phyloP scores from a whole-genome alignment of 2,797 vertebrate genomes.

The Karalla daura region DNA sequence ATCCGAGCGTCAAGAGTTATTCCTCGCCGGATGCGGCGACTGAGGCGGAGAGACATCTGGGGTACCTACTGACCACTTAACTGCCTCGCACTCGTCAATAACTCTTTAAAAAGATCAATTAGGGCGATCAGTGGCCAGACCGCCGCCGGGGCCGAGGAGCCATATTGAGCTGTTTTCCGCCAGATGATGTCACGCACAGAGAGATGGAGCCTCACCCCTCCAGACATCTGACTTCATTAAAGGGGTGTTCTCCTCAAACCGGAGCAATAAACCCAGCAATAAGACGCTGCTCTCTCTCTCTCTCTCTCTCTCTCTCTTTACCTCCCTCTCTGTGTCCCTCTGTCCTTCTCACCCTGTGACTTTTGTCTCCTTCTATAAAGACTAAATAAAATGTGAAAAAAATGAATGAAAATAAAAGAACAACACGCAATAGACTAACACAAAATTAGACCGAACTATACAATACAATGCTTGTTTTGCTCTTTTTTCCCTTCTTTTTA shows the following conservation, averaged over 20 bases:
- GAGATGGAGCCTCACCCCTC: constrained; percentile 44
- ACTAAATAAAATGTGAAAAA: too few relatives aligned
- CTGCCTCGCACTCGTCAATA: constrained; percentile 68
- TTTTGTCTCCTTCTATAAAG: too few relatives aligned
- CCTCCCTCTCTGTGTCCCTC: constrained; percentile 8
- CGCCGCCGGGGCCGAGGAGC: constrained; percentile 51
- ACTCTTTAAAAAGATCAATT: constrained; percentile 79
- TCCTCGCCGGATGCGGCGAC: constrained; percentile 34
- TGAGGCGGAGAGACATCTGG: constrained; percentile 40
- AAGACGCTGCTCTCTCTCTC: constrained; percentile 35
- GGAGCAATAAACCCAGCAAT: constrained; percentile 52
- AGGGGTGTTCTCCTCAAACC: constrained; percentile 53
- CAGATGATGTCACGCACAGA: constrained; percentile 62
- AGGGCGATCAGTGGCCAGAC: constrained; percentile 60
- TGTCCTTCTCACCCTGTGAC: too few relatives aligned
- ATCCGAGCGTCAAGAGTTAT: constrained; percentile 18
- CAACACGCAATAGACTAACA: too few relatives aligned
- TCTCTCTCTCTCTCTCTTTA: constrained; percentile 23
- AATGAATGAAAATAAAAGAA: too few relatives aligned
- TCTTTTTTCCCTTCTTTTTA: too few relatives aligned
- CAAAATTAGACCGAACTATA: too few relatives aligned
- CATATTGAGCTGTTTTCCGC: constrained; percentile 65
- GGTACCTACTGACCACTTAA: constrained; percentile 69
- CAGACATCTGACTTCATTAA: constrained; percentile 70
- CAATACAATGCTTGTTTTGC: too few relatives aligned